A percentile compares a stretch with the other conserved stretches of the same genome.
These are phyloP conservation scores for Aegithalos caudatus DNA, from an alignment of 2,113 vertebrate species.

Conservation along the genomic window DNA sequence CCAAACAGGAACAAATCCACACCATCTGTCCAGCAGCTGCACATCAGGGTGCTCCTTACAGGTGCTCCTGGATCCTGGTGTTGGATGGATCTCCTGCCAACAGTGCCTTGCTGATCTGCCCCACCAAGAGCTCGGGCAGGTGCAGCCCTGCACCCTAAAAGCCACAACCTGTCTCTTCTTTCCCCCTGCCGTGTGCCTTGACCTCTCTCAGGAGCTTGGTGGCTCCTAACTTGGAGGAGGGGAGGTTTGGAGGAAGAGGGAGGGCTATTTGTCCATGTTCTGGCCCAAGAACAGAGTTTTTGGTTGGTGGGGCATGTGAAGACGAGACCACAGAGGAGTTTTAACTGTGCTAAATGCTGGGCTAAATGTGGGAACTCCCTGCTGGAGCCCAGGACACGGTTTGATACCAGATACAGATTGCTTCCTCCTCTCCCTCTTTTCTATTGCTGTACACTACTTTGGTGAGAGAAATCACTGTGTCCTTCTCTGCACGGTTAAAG, in stretches of 20 bases:
- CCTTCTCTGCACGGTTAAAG: neutral
- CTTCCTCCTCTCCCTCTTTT: neutral
- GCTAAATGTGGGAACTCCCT: neutral
- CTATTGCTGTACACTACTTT: neutral
- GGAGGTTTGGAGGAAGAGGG: neutral
- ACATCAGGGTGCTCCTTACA: neutral
- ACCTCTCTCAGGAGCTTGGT: neutral
- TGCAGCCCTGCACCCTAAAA: neutral
- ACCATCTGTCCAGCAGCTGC: neutral
- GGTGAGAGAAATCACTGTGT: neutral
- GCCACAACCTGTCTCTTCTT: neutral
- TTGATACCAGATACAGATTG: neutral
- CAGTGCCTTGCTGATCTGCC: neutral
- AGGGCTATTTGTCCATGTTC: neutral
- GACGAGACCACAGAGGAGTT: neutral
- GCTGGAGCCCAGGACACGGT: neutral
- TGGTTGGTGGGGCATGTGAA: neutral
- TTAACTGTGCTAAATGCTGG: neutral
- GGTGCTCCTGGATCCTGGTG: neutral
- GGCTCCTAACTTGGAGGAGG: neutral
- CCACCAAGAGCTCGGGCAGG: neutral
- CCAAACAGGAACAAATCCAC: neutral
- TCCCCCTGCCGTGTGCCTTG: neutral
- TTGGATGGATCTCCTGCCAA: neutral
- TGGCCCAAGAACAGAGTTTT: neutral